A percentile compares a stretch with the other conserved stretches of the same genome.
Evolutionary conservation across 2,888 invertebrate species (phyloP).

Genomic region (Scaptodrosophila latifasciaeformis): DNA sequence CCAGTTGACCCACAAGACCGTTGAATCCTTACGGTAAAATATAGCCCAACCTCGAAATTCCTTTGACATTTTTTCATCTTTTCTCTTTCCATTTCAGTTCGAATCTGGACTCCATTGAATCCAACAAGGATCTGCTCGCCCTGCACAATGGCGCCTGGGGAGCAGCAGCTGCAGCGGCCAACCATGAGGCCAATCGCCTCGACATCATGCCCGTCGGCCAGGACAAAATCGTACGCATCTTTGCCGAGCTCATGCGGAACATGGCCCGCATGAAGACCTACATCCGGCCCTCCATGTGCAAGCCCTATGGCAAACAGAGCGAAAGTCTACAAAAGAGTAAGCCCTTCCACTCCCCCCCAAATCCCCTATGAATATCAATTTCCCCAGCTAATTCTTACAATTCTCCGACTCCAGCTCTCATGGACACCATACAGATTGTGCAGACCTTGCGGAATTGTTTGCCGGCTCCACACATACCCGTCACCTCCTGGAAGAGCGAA

Average conservation of each 20-base stretch:
- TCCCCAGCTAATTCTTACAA: not conserved
- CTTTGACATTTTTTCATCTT: not conserved
- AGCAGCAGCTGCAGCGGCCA: constrained; percentile 52
- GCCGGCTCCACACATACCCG: constrained; percentile 91
- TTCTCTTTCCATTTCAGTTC: constrained; percentile 50
- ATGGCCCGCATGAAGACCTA: constrained; percentile 92
- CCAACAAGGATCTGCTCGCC: constrained; percentile 81
- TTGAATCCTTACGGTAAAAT: constrained; percentile 70
- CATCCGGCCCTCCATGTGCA: constrained; percentile 91
- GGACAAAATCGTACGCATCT: constrained; percentile 89
- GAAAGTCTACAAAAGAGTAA: constrained; percentile 91
- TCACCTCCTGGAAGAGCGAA: constrained; percentile 93
- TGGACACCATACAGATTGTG: constrained; percentile 90
- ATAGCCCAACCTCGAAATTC: too few species aligned
- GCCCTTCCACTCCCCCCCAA: constrained; percentile 35
- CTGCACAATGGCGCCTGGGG: constrained; percentile 83
- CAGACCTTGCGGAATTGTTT: constrained; percentile 89
- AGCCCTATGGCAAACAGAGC: constrained; percentile 92
- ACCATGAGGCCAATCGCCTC: constrained; percentile 52
- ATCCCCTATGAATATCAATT: not conserved
- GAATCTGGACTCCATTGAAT: constrained; percentile 74
- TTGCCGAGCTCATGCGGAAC: constrained; percentile 90
- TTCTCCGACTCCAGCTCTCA: constrained; percentile 78
- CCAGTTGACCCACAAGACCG: constrained; percentile 68
- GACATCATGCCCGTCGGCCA: constrained; percentile 79